Evolutionary conservation across 2,888 invertebrate species (phyloP).

Genomic region (Ptychoptera albimana): DNA sequence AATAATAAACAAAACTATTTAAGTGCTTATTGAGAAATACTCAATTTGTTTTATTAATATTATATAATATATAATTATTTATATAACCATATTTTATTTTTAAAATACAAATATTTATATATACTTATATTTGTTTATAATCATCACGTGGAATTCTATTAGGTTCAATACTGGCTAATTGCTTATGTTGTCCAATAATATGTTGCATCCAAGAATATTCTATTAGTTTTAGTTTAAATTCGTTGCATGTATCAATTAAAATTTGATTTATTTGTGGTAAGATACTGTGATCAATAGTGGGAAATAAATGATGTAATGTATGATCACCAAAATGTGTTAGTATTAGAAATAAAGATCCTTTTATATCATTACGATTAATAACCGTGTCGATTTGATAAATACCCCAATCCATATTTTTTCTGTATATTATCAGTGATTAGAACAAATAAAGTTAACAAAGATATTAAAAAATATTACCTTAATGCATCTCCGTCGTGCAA

Average conservation of each 20-base stretch:
- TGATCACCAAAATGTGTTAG: constrained; percentile 65
- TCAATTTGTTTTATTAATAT: too few relatives aligned
- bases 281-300: constrained; percentile 61
- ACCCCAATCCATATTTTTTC: constrained; percentile 53
- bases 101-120: too few relatives aligned
- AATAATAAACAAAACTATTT: too few relatives aligned
- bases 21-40: too few relatives aligned
- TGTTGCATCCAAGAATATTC: constrained; percentile 41
- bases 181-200: constrained; percentile 48
- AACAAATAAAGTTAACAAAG: too few relatives aligned
- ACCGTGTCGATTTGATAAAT: constrained; percentile 58
- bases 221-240: constrained; percentile 25
- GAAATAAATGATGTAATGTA: constrained; percentile 63
- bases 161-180: constrained; percentile 33
- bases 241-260: constrained; percentile 24
- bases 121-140: background rate
- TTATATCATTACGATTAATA: constrained; percentile 51
- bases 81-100: too few relatives aligned
- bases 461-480: constrained; percentile 28
- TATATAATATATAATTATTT: too few relatives aligned
- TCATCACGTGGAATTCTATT: constrained; percentile 25
- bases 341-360: constrained; percentile 46
- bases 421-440: background rate
- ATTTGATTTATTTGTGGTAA: constrained; percentile 47
- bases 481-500: constrained; percentile 62